A percentile compares a stretch with the other conserved stretches of the same genome.
These are phyloP conservation scores for Petromus typicus DNA, from an alignment of 2,113 vertebrate species.

Conservation along the genomic window DNA sequence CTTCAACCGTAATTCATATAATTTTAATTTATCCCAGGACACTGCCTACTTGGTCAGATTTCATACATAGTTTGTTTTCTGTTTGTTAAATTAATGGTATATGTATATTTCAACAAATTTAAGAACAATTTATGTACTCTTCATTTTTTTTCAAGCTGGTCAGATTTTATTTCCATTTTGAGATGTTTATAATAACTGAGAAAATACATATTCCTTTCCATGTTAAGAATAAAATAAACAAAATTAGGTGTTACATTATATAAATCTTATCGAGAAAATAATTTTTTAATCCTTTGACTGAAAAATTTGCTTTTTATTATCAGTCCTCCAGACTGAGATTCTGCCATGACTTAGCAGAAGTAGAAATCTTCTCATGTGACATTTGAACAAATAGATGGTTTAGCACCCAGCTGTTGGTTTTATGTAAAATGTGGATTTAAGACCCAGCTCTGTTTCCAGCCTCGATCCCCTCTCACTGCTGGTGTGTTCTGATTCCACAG, in stretches of 20 bases:
- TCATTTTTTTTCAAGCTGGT: background rate
- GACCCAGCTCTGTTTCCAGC: background rate
- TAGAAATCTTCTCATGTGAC: background rate
- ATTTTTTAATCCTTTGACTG: background rate
- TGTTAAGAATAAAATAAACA: constrained; percentile 36
- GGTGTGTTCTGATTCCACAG: constrained; percentile 1
- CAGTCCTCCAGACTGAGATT: background rate
- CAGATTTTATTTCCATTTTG: constrained; percentile 35
- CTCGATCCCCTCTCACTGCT: background rate
- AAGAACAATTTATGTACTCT: background rate
- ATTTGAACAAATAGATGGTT: constrained; percentile 23
- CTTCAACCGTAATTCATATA: background rate
- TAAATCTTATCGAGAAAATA: background rate
- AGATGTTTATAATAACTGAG: constrained; percentile 19
- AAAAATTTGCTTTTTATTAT: background rate
- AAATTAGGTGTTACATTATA: background rate
- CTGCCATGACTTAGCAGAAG: background rate
- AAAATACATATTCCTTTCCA: background rate
- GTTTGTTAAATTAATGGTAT: background rate
- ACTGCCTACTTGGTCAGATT: background rate
- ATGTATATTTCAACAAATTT: constrained; percentile 34
- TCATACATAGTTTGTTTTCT: background rate
- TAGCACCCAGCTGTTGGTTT: background rate
- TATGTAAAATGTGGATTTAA: constrained; percentile 22
- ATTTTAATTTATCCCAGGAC: background rate